phyloP scores from a whole-genome alignment of 1,140 invertebrate genomes.

The Papilio glaucus region DNA sequence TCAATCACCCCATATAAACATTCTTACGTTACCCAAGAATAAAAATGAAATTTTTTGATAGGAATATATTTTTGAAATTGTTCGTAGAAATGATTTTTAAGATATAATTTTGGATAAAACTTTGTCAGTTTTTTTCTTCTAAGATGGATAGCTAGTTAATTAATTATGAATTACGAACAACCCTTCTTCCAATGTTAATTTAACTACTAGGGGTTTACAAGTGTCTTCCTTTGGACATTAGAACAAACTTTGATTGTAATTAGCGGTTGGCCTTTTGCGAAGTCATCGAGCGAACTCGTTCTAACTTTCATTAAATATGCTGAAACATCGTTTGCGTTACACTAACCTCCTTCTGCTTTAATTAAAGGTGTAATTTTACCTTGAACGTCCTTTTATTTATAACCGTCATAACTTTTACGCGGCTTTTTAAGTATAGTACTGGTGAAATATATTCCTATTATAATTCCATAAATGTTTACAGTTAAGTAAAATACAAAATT shows the following conservation, averaged over 20 bases:
- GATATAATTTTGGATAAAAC: neutral
- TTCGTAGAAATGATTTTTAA: neutral
- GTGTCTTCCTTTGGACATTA: conserved; percentile 16
- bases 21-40: neutral
- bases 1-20: neutral
- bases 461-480: neutral
- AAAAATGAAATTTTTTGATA: neutral
- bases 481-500: neutral
- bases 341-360: conserved; percentile 30
- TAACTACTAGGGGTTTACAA: conserved; percentile 30
- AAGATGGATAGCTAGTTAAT: neutral
- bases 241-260: conserved; percentile 38
- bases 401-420: conserved; percentile 21
- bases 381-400: conserved; percentile 21
- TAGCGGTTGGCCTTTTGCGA: conserved; percentile 37
- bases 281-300: conserved; percentile 31
- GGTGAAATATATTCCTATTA: neutral
- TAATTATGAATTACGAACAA: conserved; percentile 17
- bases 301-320: conserved; percentile 38
- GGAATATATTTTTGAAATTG: neutral
- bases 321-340: conserved; percentile 35
- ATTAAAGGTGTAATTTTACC: conserved; percentile 28
- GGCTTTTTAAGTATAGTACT: conserved; percentile 7
- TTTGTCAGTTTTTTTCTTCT: neutral
- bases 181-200: conserved; percentile 30